Evolutionary conservation across 2,888 invertebrate genomes (phyloP), one percentile per base, ranked within the genome.

Genomic region (Thecophora atra): DNA sequence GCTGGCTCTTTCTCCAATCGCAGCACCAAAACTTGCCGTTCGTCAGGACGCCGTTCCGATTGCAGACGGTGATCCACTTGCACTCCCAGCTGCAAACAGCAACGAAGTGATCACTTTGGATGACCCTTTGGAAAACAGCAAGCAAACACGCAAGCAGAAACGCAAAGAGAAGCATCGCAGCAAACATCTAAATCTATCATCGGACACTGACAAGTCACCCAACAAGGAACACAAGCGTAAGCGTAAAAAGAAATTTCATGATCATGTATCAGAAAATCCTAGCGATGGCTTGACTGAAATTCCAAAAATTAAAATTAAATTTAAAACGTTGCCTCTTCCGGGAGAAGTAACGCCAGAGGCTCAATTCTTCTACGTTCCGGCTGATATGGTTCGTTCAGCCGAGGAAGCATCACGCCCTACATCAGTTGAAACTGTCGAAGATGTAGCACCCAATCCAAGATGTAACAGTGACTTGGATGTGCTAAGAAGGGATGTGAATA

Each of bases 211-310:
- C 75, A 89, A 90, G 30, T 89, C 90, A 2, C 90, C 91, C 2
- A 90, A 89, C 1, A 93, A 92, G 80, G 92, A 94, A 75, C 92
- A 94, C 79, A 94, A 94, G 82, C 89, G 93, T 54, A 94, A 94
- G 81, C 89, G 93, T 75, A 94, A 94, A 88, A 92, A 93, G 89
- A 94, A 93, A 86, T 91, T 90, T 74, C 89, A 92, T 73, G 76
- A 75, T 63, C 77, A 79, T 63, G 92, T 93, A 79, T 86, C 91
- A 74, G 89, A 89, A 73, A 88, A 87, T 81, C 86, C 87, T 0
- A 87, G 88, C 37, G 82, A 83, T 54, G 74, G 76, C 2, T 84
- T 85, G 60, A 80, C 73, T 17, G 88, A 88, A 2, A 87, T 88
- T 85, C 92, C 93, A 30, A 90, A 94, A 82, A 94, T 94, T 71